Conservation (phyloP, 2,888 invertebrate species). For the Phytoseiulus persimilis region DNA sequence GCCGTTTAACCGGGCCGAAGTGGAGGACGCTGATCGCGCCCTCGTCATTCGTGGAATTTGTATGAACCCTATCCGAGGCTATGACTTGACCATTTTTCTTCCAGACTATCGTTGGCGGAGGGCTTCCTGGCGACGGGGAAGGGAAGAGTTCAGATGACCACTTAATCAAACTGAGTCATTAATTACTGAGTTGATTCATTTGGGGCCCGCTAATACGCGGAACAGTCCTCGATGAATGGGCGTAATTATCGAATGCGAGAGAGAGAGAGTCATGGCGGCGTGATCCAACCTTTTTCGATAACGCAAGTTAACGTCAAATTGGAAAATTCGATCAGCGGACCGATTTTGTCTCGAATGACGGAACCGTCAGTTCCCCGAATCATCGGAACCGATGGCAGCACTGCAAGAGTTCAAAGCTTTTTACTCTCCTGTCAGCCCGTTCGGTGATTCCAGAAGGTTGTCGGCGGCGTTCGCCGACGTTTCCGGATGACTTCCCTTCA, state of each 20-base stretch:
- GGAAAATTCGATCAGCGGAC: background rate
- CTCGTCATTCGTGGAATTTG: constrained; percentile 8
- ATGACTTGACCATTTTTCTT: constrained; percentile 34
- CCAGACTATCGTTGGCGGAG: constrained; percentile 21
- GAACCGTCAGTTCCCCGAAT: constrained; percentile 12
- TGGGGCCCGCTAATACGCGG: background rate
- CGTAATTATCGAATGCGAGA: background rate
- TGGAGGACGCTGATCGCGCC: constrained; percentile 32
- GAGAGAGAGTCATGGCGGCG: too few species aligned
- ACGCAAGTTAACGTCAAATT: constrained; percentile 15
- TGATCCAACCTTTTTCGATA: constrained; percentile 20
- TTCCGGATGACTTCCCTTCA: too few species aligned
- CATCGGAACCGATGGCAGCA: constrained; percentile 33
- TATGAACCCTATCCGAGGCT: background rate
- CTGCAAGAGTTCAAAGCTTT: background rate
- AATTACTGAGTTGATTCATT: background rate
- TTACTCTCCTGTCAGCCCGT: too few species aligned
- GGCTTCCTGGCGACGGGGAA: background rate
- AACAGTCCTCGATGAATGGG: background rate
- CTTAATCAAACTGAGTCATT: background rate
- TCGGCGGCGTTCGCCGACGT: background rate
- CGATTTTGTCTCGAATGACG: constrained; percentile 30
- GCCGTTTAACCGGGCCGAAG: constrained; percentile 18
- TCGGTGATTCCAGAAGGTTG: too few species aligned
- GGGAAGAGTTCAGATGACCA: background rate